Percentiles rank a stretch among this genome's conserved stretches.
Conservation (phyloP, 2,888 invertebrate species). For the Spialia ferax region DNA sequence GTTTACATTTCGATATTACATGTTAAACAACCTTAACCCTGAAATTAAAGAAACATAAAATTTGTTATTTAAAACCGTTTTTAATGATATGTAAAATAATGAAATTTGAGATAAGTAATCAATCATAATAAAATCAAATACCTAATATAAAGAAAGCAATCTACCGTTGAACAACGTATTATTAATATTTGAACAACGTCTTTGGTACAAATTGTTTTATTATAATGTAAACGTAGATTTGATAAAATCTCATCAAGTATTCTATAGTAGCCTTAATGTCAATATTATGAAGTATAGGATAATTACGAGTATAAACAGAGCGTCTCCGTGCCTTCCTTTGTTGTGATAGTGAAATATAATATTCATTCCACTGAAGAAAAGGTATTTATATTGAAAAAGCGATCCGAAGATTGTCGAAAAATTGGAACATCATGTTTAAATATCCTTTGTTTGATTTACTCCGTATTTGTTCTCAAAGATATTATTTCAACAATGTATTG, state of each 20-base stretch:
- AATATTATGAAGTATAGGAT: neutral
- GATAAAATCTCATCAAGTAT: neutral
- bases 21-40: too few relatives aligned
- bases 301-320: neutral
- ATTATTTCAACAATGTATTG: slow-evolving; percentile 21
- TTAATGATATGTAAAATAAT: too few relatives aligned
- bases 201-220: neutral
- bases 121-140: too few relatives aligned
- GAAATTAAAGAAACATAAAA: too few relatives aligned
- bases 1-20: neutral
- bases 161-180: neutral
- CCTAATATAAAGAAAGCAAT: neutral
- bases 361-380: slow-evolving; percentile 73
- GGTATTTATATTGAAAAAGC: slow-evolving; percentile 70
- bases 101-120: too few relatives aligned
- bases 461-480: slow-evolving; percentile 15
- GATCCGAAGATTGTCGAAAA: slow-evolving; percentile 36
- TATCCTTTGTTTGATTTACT: neutral
- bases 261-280: neutral
- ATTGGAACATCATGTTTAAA: slow-evolving; percentile 19
- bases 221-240: neutral
- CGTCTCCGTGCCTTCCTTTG: neutral
- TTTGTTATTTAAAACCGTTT: too few relatives aligned
- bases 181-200: neutral
- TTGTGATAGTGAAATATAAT: slow-evolving; percentile 66